Evolutionary conservation across 2,113 vertebrate species (phyloP).

Genomic region (Nymphicus hollandicus): DNA sequence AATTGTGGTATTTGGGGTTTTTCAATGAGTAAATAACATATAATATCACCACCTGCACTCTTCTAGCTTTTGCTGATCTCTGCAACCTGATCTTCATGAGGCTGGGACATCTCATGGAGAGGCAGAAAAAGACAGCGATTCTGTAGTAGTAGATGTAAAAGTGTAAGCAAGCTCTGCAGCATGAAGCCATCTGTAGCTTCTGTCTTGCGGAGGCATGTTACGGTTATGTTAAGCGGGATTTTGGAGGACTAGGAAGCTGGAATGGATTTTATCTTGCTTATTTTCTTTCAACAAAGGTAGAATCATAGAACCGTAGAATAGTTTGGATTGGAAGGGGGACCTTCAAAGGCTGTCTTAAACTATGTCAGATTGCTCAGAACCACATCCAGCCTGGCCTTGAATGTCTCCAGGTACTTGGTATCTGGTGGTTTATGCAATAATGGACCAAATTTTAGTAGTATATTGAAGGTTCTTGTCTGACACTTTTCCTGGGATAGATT

Average conservation of each 20-base stretch:
- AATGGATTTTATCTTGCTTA: background rate
- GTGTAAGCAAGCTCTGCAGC: background rate
- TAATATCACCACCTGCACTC: background rate
- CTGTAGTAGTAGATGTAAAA: background rate
- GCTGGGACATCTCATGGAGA: background rate
- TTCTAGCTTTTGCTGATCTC: background rate
- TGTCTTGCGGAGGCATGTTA: background rate
- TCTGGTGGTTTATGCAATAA: background rate
- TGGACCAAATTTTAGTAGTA: background rate
- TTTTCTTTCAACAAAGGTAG: background rate
- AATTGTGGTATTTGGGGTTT: rapidly evolving
- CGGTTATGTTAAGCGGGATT: background rate
- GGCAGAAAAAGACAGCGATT: background rate
- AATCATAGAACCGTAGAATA: background rate
- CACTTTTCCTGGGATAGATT: background rate
- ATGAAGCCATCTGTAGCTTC: background rate
- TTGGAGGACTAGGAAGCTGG: background rate
- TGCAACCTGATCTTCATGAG: background rate
- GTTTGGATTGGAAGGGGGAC: background rate
- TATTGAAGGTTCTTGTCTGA: background rate
- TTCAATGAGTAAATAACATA: background rate
- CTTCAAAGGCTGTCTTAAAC: background rate
- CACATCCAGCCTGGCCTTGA: background rate
- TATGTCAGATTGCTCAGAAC: background rate
- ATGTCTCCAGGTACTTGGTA: background rate